These are phyloP conservation scores for Pachliopta kotzebuea DNA, from an alignment of 2,888 invertebrate genomes.

Conservation along the genomic window DNA sequence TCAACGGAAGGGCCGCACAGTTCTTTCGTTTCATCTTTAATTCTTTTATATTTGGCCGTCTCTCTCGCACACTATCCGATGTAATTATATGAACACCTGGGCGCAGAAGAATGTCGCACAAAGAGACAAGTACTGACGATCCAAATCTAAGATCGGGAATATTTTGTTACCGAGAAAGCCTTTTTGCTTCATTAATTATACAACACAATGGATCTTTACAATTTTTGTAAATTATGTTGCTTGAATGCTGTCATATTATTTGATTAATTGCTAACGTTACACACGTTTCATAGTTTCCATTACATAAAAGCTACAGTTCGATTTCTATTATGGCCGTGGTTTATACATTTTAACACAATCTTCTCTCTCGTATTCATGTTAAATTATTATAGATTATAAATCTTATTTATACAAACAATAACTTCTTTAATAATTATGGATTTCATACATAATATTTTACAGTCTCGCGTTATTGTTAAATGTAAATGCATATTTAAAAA, in stretches of 20 bases:
- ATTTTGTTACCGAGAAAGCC: conserved; percentile 78
- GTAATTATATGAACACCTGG: conserved; percentile 80
- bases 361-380: neutral
- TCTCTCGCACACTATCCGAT: conserved; percentile 57
- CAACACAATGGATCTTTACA: conserved; percentile 76
- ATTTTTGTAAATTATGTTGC: conserved; percentile 74
- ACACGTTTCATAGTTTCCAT: neutral
- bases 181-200: conserved; percentile 80
- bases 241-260: conserved; percentile 70
- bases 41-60: conserved; percentile 47
- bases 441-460: neutral
- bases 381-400: too few relatives aligned
- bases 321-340: neutral
- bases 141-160: conserved; percentile 76
- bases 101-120: conserved; percentile 80
- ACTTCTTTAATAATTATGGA: neutral
- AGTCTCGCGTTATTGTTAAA: neutral
- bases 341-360: neutral
- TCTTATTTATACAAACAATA: too few relatives aligned
- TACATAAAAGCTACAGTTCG: neutral
- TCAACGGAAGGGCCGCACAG: conserved; percentile 69
- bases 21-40: conserved; percentile 46
- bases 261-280: conserved; percentile 63
- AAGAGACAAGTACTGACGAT: conserved; percentile 78
- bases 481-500: neutral